phyloP scores from a whole-genome alignment of 1,140 invertebrate species.

The Pararge aegeria region DNA sequence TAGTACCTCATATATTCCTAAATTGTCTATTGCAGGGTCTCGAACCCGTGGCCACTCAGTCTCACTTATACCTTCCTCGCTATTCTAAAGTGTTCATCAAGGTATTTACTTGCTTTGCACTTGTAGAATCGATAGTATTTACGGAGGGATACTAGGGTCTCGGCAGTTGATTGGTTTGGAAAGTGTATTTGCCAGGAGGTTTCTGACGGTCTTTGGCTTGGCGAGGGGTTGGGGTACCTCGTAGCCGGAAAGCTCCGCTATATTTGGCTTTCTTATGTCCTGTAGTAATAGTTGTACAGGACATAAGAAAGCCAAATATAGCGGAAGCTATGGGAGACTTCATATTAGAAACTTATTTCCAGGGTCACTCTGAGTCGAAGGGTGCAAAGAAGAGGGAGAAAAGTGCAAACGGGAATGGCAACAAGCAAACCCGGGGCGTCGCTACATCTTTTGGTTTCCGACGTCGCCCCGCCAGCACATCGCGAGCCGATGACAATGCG shows the following conservation, averaged over 20 bases:
- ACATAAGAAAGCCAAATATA: slow-evolving; percentile 39
- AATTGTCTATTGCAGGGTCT: no score
- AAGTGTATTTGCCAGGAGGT: slow-evolving; percentile 83
- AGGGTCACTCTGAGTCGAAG: slow-evolving; percentile 80
- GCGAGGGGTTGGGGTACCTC: slow-evolving; percentile 37
- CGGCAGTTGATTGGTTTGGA: slow-evolving; percentile 87
- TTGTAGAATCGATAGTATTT: slow-evolving; percentile 83
- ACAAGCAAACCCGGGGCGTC: slow-evolving; percentile 80
- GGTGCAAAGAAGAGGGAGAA: slow-evolving; percentile 80
- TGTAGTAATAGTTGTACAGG: slow-evolving; percentile 54
- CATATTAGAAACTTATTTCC: slow-evolving; percentile 22
- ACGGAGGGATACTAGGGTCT: slow-evolving; percentile 85
- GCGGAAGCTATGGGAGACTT: no score
- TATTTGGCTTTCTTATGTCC: slow-evolving; percentile 45
- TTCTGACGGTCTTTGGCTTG: slow-evolving; percentile 43
- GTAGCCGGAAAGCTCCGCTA: slow-evolving; percentile 22
- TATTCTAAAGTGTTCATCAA: no score
- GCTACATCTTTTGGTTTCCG: slow-evolving; percentile 86
- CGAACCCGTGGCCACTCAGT: no score
- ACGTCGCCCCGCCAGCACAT: slow-evolving; percentile 79
- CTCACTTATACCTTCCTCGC: no score
- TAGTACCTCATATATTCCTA: no score
- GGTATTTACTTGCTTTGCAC: slow-evolving; percentile 84
- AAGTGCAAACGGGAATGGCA: slow-evolving; percentile 66
- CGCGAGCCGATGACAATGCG: slow-evolving; percentile 72